A percentile compares a stretch with the other conserved stretches of the same genome.
phyloP scores from a whole-genome alignment of 2,888 invertebrate species.

The Lissocephala sabroskyi region DNA sequence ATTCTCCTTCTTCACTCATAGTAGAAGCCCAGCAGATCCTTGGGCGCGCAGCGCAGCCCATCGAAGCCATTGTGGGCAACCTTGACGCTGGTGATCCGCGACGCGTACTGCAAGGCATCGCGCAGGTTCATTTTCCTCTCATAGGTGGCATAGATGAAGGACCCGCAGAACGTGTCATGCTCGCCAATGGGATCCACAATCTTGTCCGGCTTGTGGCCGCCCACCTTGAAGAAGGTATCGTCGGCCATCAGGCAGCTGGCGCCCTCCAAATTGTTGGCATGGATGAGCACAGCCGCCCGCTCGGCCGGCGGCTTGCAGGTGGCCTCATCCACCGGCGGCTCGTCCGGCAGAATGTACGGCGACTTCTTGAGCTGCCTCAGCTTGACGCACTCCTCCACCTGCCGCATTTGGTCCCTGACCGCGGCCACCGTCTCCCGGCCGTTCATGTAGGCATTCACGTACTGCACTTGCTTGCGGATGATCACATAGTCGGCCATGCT shows the following conservation, averaged over 20 bases:
- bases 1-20: conserved; percentile 22
- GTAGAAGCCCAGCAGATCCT: conserved; percentile 41
- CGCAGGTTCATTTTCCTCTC: conserved; percentile 69
- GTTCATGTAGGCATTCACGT: conserved; percentile 73
- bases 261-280: conserved; percentile 74
- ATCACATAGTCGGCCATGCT: conserved; percentile 76
- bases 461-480: conserved; percentile 77
- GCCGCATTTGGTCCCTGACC: conserved; percentile 59
- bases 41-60: conserved; percentile 44
- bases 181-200: conserved; percentile 79
- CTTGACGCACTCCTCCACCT: conserved; percentile 8
- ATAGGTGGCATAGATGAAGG: conserved; percentile 74
- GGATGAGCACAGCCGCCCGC: conserved; percentile 44
- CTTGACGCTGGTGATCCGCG: conserved; percentile 77
- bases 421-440: conserved; percentile 74
- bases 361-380: conserved; percentile 27
- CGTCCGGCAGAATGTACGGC: conserved; percentile 15
- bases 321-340: neutral
- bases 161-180: conserved; percentile 80
- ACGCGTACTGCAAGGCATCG: conserved; percentile 76
- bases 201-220: conserved; percentile 73
- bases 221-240: conserved; percentile 69
- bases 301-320: neutral
- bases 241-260: conserved; percentile 59
- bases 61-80: conserved; percentile 72